Percentiles rank a stretch among this genome's conserved stretches.
phyloP scores from a whole-genome alignment of 1,140 invertebrate genomes.

The Rhizoglyphus robini region DNA sequence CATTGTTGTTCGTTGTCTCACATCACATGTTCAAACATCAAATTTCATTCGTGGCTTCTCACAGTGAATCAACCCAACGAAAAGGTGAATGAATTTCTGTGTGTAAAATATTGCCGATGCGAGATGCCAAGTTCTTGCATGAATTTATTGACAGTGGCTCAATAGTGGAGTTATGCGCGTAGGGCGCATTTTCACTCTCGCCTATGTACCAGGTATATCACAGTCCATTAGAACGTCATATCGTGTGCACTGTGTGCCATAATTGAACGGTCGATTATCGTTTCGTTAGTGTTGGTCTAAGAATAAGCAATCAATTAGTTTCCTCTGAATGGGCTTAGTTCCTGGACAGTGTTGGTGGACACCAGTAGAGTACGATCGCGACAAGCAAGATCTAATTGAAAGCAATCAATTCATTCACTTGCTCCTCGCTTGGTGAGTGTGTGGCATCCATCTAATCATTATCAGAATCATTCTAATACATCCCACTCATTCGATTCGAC shows the following conservation, averaged over 20 bases:
- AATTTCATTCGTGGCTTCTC: no score
- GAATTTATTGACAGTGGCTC: neutral
- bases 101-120: conserved; percentile 10
- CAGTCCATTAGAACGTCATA: conserved; percentile 2
- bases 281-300: neutral
- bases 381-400: conserved; percentile 5
- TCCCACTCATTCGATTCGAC: neutral
- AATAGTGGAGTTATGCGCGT: neutral
- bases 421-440: no score
- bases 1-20: no score
- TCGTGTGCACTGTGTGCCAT: neutral
- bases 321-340: neutral
- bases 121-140: neutral
- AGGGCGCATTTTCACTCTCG: neutral
- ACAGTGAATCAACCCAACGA: neutral
- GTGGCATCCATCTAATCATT: no score
- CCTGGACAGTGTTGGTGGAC: neutral
- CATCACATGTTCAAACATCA: no score
- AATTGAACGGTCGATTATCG: conserved; percentile 7
- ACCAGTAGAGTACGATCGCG: neutral
- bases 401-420: neutral
- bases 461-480: no score
- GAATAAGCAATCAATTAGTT: conserved; percentile 4
- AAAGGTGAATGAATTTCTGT: conserved; percentile 12
- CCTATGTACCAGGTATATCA: no score